A percentile compares a stretch with the other conserved stretches of the same genome.
Conservation (phyloP, 2,888 invertebrate genomes). For the Andrena bicolor region DNA sequence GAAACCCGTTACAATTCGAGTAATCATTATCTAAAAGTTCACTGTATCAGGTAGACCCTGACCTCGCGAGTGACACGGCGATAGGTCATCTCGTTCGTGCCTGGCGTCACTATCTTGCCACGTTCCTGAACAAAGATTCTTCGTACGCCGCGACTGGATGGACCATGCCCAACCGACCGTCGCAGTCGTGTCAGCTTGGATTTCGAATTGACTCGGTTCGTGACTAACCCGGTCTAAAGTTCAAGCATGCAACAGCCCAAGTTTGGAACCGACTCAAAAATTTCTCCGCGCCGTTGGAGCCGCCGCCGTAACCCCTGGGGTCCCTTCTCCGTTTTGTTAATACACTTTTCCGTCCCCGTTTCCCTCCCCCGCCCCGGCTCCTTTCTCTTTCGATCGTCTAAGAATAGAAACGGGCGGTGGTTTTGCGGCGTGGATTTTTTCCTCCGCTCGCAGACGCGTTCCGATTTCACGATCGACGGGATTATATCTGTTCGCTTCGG, state of each 20-base stretch:
- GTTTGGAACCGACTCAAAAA: constrained; percentile 60
- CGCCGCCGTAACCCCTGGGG: not conserved
- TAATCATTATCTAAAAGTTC: no score
- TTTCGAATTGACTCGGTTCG: constrained; percentile 35
- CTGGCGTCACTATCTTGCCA: not conserved
- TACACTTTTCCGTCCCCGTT: constrained; percentile 15
- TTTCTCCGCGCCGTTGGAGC: constrained; percentile 6
- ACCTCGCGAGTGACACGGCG: no score
- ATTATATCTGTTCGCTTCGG: not conserved
- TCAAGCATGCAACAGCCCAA: constrained; percentile 49
- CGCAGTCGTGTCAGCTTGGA: constrained; percentile 11
- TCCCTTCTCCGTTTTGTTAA: constrained; percentile 24
- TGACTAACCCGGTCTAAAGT: constrained; percentile 50
- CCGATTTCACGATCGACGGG: constrained; percentile 40
- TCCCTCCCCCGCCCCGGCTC: constrained; percentile 27
- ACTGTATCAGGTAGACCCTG: no score
- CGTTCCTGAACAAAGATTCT: not conserved
- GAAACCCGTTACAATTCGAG: no score
- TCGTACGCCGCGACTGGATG: not conserved
- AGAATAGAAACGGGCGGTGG: constrained; percentile 81
- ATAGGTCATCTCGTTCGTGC: not conserved
- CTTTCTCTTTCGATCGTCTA: constrained; percentile 67
- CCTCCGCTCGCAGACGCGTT: constrained; percentile 47
- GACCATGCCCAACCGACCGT: not conserved
- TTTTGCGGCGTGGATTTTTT: constrained; percentile 74